These are phyloP conservation scores for Choristoneura fumiferana DNA, from an alignment of 1,140 invertebrate genomes.

Conservation along the genomic window DNA sequence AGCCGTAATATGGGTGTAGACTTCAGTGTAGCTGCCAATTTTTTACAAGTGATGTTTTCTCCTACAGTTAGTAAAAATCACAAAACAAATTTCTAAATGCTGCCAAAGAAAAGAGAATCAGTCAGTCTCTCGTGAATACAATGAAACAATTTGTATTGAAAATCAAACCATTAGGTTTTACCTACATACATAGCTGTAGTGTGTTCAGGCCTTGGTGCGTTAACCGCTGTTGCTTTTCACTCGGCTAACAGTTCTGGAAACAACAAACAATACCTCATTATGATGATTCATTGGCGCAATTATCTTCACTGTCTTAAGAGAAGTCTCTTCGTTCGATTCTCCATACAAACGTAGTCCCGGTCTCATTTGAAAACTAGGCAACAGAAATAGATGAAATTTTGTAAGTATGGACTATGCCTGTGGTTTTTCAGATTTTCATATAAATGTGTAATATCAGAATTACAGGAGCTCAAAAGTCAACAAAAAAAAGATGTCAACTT, in stretches of 20 bases:
- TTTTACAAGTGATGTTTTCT: conserved; percentile 31
- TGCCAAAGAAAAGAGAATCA: conserved; percentile 69
- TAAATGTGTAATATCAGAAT: no score
- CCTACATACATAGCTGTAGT: conserved; percentile 39
- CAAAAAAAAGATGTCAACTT: no score
- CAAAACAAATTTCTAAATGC: conserved; percentile 72
- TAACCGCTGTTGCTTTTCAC: conserved; percentile 34
- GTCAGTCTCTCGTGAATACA: conserved; percentile 72
- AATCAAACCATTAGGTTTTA: conserved; percentile 59
- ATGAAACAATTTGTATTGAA: conserved; percentile 60
- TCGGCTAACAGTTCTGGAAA: conserved; percentile 58
- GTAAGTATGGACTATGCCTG: no score
- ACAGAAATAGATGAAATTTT: no score
- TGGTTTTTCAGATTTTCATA: no score
- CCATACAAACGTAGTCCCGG: no score
- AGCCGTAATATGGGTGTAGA: conserved; percentile 39
- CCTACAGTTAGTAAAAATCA: conserved; percentile 58
- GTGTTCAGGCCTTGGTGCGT: conserved; percentile 44
- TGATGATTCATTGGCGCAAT: no score
- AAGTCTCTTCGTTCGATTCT: no score
- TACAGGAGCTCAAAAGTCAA: no score
- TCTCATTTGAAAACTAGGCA: no score
- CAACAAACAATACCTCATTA: conserved; percentile 18
- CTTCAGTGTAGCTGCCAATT: conserved; percentile 33
- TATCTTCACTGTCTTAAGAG: no score